phyloP scores from a whole-genome alignment of 2,113 vertebrate species.

The Cyphomyrus discorhynchus region DNA sequence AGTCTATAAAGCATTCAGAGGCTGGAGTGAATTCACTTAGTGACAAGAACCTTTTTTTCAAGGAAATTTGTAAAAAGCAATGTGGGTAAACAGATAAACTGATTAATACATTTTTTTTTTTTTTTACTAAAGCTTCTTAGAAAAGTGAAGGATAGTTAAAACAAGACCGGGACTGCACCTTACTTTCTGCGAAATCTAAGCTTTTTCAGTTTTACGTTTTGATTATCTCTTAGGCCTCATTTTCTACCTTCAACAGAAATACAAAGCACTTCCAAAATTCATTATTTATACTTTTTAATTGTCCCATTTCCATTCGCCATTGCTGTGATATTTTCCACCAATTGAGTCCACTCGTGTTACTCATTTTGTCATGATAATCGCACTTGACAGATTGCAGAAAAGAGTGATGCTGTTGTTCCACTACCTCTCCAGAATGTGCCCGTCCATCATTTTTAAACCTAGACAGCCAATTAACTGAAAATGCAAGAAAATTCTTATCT shows the following conservation, averaged over 20 bases:
- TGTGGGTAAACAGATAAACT: not conserved
- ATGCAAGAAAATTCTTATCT: not conserved
- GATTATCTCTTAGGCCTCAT: not conserved
- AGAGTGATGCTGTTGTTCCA: not conserved
- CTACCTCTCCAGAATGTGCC: not conserved
- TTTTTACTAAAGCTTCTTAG: not conserved
- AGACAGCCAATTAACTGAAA: not conserved
- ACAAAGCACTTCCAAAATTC: not conserved
- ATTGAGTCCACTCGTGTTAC: not conserved
- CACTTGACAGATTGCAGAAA: conserved; percentile 1
- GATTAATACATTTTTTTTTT: not conserved
- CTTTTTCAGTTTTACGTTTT: not conserved
- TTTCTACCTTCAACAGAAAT: not conserved
- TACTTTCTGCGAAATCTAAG: not conserved
- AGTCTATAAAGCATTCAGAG: not conserved
- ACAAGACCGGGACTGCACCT: not conserved
- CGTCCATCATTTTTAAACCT: not conserved
- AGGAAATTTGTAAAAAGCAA: not conserved
- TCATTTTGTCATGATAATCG: not conserved
- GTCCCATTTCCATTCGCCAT: not conserved
- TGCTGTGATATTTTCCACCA: not conserved
- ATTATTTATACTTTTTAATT: not conserved
- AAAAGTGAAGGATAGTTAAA: not conserved
- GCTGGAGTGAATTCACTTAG: not conserved
- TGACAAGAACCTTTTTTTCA: not conserved